Base-by-base conservation (phyloP, 2,113 vertebrate species). In the Oncorhynchus tshawytscha region DNA sequence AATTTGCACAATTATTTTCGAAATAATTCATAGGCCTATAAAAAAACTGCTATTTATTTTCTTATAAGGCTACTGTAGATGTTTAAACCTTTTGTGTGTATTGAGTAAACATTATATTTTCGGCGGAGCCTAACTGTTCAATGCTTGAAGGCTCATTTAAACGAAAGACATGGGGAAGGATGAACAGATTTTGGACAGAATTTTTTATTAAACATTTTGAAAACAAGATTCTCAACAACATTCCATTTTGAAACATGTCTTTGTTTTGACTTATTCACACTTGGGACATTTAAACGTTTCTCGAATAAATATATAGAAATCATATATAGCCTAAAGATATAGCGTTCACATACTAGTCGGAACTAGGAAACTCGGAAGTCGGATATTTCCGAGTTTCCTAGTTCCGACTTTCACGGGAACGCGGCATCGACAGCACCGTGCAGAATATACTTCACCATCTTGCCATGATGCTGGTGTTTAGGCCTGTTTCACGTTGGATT, bases 181-280 rank as follows among this genome's bases (percentile, higher is more conserved):
- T 70, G 74, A 45, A 71, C 74, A 82, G 62, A 27, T 80, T 84
- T 90, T 88, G 90, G 89, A 91, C 90, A 93, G 84, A 91, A 90
- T 81, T 94, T 94, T 94, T 94, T 94, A 94, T 94, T 93, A 93
- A 94, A 94, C 92, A 91, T 93, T 93, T 92, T 91, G 90, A 94
- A 94, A 94, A 94, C 89, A 93, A 90, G 87, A 90, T 87, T 92
- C 87, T 90, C 87, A 90, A 91, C 91, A 91, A 92, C 88, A 89
- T 89, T 93, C 90, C 89, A 91, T 82, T 80, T 78, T 81, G 85
- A 88, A 88, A 88, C 87, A 87, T 88, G 90, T 82, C 84, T 74
- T 83, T 81, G 81, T 81, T 91, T 91, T 79, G 79, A 91, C 90
- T 90, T 89, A 88, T 90, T 82, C 90, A 93, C 91, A 93, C 81